Base-by-base conservation (phyloP, 2,888 invertebrate species). In the Tipula lateralis region DNA sequence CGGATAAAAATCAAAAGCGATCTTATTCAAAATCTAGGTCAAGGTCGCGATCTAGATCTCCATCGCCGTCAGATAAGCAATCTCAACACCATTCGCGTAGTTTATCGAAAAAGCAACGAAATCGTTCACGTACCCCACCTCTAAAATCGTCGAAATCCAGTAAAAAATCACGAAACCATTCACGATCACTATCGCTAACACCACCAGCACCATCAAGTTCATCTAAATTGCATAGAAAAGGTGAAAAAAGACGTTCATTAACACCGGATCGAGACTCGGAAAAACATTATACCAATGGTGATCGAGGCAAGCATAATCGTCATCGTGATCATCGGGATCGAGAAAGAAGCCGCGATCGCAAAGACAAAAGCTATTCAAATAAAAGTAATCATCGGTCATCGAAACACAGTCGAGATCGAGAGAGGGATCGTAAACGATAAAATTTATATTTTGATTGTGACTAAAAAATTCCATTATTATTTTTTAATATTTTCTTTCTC, bases 131-230 rank as follows among this genome's bases (percentile, higher is more conserved):
- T 83, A 86, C 87, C 1, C 87, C 87, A 0, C 85, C 88, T 0
- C 6, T 34, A 19, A 83, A 83, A 34, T 82, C 82, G 30, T 34
- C 30, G 6, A 90, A 89, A 85, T 88, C 87, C 84, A 89, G 87
- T 85, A 90, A 90, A 86, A 90, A 90, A 4, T 88, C 90, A 0
- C 88, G 87, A 82, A 87, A 90, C 84, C 90, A 90, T 86, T 89
- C 90, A 6, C 87, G 90, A 5, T 87, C 87, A 32, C 88, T 88
- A 6, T 89, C 90, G 6, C 88, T 88, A 29, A 90, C 90, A 12
- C 90, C 90, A n/a, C 89, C 89, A 2, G 36, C 34, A 16, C 34
- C 36, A 19, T 19, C 30, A 9, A 16, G 24, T 12, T 83, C 83
- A 86, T 87, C 87, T 84, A 90, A 90, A 85, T 89, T 89, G 84